Base-by-base conservation (phyloP, 2,113 vertebrate species). In the Hiodon tergisus region DNA sequence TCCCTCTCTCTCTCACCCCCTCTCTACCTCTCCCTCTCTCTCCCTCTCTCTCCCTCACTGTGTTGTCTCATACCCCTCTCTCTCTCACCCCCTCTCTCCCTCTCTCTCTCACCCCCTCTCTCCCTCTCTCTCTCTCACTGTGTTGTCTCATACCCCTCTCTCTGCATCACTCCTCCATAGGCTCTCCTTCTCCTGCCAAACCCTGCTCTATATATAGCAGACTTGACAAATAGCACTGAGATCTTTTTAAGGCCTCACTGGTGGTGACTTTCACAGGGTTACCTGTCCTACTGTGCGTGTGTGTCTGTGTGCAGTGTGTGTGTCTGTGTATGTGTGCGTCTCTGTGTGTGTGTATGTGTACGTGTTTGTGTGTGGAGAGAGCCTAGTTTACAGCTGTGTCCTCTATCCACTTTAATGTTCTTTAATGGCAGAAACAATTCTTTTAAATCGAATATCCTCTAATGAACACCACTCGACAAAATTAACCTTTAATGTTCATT, bases 91-190 rank as follows among this genome's bases (percentile, higher is more conserved):
- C 31, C 47, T 3, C 52, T 13, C 5, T 31, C 17, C 14, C 50
- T 69, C 5, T 54, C 5, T n/a, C 11, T 9, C 6, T 6, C 11
- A 0, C 50, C 13, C 14, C 14, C n/a, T 16, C 16, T 7, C 6
- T 7, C 7, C 8, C 17, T 10, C 47, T 55, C 48, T 0, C 59
- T n/a, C 52, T 48, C 71, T 59, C 31, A 13, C 51, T 54, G 70
- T 60, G 6, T 61, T 68, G 53, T 46, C 3, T 51, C 69, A 72
- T 61, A 75, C 84, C 85, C 85, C 82, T 82, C 77, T 87, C 85
- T 84, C 31, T 31, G 84, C 83, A 85, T 66, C 72, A 65, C 54
- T 14, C n/a, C 72, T 65, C 72, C n/a, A 51, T 62, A 17, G 72
- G 60, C 50, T 52, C 6, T 16, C 60, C 50, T 5, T 17, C 10